Conservation (phyloP, 2,888 invertebrate species). For the Bombyx huttoni region DNA sequence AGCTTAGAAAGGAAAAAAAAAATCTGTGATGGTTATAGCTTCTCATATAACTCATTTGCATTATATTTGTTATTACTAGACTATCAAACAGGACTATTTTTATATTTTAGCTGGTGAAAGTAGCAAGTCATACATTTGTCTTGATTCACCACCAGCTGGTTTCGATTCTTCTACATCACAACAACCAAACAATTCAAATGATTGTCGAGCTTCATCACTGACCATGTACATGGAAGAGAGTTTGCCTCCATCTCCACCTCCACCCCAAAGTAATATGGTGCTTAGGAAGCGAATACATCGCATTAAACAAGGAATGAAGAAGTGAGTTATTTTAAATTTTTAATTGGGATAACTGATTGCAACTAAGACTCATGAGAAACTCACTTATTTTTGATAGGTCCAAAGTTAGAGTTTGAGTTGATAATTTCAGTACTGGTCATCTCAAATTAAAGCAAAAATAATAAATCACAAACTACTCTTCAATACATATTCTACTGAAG, state of each 20-base stretch:
- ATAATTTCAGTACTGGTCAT: no score
- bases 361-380: no score
- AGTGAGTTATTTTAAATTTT: conserved; percentile 36
- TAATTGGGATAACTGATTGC: background rate
- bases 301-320: conserved; percentile 91
- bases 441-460: no score
- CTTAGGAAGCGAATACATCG: conserved; percentile 88
- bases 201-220: conserved; percentile 49
- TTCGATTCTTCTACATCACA: conserved; percentile 68
- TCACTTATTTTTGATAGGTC: no score
- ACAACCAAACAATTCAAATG: conserved; percentile 47
- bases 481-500: no score
- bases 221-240: conserved; percentile 59
- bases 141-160: conserved; percentile 71
- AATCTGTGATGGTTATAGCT: no score
- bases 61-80: background rate
- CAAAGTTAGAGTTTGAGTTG: no score
- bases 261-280: conserved; percentile 89
- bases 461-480: no score
- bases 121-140: conserved; percentile 69
- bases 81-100: background rate
- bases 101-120: conserved; percentile 63
- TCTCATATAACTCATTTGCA: background rate
- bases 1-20: no score
- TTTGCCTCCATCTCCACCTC: conserved; percentile 71